Evolutionary conservation across 2,797 vertebrate genomes (phyloP).

Genomic region (Euphonia xanthogaster): DNA sequence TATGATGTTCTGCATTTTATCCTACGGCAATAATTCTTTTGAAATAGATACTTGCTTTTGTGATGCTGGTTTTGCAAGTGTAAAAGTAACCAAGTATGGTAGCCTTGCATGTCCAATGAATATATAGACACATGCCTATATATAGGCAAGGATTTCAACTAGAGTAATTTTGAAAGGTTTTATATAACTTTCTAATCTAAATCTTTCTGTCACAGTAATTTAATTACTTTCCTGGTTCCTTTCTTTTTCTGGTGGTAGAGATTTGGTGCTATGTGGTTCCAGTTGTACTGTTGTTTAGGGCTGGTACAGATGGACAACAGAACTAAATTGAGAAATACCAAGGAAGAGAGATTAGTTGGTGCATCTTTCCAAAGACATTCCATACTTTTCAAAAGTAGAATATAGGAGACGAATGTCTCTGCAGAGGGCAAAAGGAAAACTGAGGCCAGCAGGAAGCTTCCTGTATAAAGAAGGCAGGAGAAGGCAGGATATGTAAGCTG

Average conservation of each 20-base stretch:
- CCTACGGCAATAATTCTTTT: neutral
- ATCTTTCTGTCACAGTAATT: neutral
- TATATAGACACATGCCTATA: neutral
- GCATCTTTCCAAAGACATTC: neutral
- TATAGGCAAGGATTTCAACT: neutral
- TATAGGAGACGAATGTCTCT: neutral
- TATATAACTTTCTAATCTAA: neutral
- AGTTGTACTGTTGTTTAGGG: neutral
- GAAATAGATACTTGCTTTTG: neutral
- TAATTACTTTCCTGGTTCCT: neutral
- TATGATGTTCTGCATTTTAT: neutral
- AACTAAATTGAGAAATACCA: neutral
- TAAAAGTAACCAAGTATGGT: neutral
- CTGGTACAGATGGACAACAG: neutral
- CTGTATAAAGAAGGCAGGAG: neutral
- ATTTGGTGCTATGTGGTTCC: neutral
- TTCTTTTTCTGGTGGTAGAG: neutral
- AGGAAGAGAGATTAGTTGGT: neutral
- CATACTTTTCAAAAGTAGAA: neutral
- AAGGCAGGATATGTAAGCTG: neutral
- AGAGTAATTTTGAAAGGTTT: neutral
- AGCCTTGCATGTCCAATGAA: neutral
- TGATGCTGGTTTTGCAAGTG: neutral
- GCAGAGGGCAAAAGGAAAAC: neutral
- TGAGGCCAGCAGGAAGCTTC: neutral